Conservation (phyloP, 2,113 vertebrate species). For the Galbula dea region DNA sequence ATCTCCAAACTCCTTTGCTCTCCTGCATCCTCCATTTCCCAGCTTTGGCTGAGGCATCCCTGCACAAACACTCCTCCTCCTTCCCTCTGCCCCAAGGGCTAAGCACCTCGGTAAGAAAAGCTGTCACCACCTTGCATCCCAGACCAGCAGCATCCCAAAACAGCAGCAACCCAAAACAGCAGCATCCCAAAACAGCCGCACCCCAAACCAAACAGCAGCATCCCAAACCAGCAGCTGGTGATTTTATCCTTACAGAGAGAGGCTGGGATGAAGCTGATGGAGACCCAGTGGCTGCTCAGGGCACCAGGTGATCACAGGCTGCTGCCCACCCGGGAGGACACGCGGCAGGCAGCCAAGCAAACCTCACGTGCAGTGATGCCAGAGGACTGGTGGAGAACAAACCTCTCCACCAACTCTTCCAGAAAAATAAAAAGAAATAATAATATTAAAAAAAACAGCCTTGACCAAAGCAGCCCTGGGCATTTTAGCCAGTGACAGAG, state of each 20-base stretch:
- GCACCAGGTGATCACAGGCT: rapidly evolving
- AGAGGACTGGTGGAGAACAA: background rate
- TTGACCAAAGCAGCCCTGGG: background rate
- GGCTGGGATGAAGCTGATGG: rapidly evolving
- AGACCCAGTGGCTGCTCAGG: rapidly evolving
- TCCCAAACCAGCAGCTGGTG: background rate
- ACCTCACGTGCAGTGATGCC: background rate
- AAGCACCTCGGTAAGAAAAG: background rate
- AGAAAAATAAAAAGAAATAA: background rate
- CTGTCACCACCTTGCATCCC: background rate
- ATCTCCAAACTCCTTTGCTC: background rate
- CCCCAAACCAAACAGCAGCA: background rate
- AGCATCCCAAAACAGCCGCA: background rate
- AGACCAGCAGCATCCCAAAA: background rate
- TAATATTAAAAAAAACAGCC: background rate
- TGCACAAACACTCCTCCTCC: background rate
- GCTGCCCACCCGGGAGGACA: rapidly evolving
- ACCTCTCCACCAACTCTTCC: background rate
- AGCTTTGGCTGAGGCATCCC: background rate
- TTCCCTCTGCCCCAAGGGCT: background rate
- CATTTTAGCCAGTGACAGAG: background rate
- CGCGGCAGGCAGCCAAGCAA: background rate
- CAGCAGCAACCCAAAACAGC: background rate
- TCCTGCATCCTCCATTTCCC: background rate
- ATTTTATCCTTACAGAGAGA: background rate